Base-by-base conservation (phyloP, 2,797 vertebrate species). In the Onychomys torridus region DNA sequence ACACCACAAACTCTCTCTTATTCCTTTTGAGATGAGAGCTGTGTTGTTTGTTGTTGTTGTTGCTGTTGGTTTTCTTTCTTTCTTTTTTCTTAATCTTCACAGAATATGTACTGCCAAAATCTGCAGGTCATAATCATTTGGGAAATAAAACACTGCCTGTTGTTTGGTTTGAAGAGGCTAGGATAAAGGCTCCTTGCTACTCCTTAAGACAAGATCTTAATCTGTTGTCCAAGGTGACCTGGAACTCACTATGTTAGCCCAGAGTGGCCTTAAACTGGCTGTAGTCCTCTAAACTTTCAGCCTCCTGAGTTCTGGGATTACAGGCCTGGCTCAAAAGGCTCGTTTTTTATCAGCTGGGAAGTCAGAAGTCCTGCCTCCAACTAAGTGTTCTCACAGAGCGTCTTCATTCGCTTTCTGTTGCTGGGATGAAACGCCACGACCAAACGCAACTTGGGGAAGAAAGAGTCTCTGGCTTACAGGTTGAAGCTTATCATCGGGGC, bases 141-240 rank as follows among this genome's bases (percentile, higher is more conserved):
- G 59, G 55, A 57, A 55, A 79, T 79, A n/a, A 57, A 78, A 55
- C 32, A 79, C 37, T 37, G 77, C n/a, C 13, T 34, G 23, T 71
- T 49, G 63, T 76, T 94, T 96, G 93, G 49, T 34, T 95, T 90
- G 27, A 23, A 94, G 49, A 96, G 69, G 43, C 7, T 86, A 25
- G 21, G 11, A 81, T 57, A n/a, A 79, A 79, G 10, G 17, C 34
- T 79, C 19, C n/a, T 57, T 57, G 37, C 55, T 25, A 57, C 52
- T n/a, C 52, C n/a, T 81, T n/a, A 52, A 57, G 78, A 81, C 78
- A 81, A 57, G 34, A n/a, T n/a, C 34, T 81, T 81, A 37, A 43
- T 63, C 57, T 61, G 25, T 29, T 61, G 81, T 34, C 57, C 57
- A 63, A 61, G 57, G 19, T 46, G 17, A 46, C 43, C 40, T 65